These are phyloP conservation scores for Siniperca knerii DNA, from an alignment of 2,113 vertebrate genomes.

Conservation along the genomic window DNA sequence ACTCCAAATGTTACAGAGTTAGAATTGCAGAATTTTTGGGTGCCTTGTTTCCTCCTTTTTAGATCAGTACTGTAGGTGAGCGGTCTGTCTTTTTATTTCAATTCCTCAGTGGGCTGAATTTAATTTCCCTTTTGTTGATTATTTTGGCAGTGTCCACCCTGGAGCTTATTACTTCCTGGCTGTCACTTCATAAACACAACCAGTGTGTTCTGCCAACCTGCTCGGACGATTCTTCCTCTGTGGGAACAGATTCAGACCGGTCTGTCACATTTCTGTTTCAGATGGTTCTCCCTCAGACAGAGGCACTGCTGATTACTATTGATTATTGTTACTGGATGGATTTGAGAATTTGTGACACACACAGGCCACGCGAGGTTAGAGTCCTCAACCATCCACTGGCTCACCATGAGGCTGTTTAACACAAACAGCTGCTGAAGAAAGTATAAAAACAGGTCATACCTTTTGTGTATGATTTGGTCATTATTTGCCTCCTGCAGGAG, in stretches of 20 bases:
- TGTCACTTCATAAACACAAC: conserved; percentile 32
- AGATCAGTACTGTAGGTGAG: neutral
- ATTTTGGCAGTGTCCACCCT: conserved; percentile 40
- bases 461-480: neutral
- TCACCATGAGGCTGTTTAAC: neutral
- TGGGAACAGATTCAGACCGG: conserved; percentile 17
- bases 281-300: neutral
- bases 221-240: conserved; percentile 16
- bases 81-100: neutral
- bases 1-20: neutral
- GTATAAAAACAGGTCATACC: too few species aligned
- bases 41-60: neutral
- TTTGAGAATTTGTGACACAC: neutral
- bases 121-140: conserved; percentile 49
- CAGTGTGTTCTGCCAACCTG: conserved; percentile 37
- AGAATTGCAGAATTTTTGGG: neutral
- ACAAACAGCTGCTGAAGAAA: neutral
- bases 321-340: neutral
- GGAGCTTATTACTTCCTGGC: conserved; percentile 51
- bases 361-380: neutral
- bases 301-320: neutral
- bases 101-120: conserved; percentile 29
- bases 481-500: neutral
- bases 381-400: neutral
- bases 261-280: conserved; percentile 32